Evolutionary conservation across 2,888 invertebrate species (phyloP), one percentile per base, ranked within the genome.

Genomic region (Gymnosoma rotundatum): DNA sequence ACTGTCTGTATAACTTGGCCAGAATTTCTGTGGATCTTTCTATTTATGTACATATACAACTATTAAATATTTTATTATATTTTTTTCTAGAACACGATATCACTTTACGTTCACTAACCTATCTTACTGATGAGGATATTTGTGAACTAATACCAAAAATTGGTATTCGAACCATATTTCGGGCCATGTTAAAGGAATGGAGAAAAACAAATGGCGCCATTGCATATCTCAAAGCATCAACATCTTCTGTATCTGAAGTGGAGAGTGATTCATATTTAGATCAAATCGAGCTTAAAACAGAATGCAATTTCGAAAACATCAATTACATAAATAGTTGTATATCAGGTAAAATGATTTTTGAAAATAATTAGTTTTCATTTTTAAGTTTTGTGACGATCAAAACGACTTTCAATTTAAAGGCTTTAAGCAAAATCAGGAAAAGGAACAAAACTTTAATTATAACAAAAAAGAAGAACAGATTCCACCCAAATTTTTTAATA

Each of bases 91-190:
- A 86, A 10, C 82, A 87, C 45, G 86, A 87, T 70, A 85, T 87
- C 50, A 83, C 83, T 54, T 63, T 87, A 16, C 84, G 87, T 73
- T 88, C 88, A 1, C 58, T 87, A n/a, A 76, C 86, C 4, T 87
- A 87, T 25, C 69, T 89, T 7, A 88, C 87, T 18, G 88, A 88
- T 54, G 80, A 74, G 0, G 88, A 89, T 36, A 88, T 89, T 6
- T 48, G 52, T 66, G 87, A 88, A 50, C 83, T 90, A 7, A 86
- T 88, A 86, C 88, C 88, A 25, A 88, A 88, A 87, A 87, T 88
- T 21, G 88, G 88, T 45, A 83, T 87, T 66, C 87, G 89, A 6
- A 86, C 88, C 7, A 88, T 89, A 82, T 89, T 89, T 86, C 87
- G 88, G 0, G 87, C 85, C 6, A 83, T 81, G 48, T 58, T 88